Evolutionary conservation across 2,888 invertebrate genomes (phyloP).

Genomic region (Platycheirus rosarum): DNA sequence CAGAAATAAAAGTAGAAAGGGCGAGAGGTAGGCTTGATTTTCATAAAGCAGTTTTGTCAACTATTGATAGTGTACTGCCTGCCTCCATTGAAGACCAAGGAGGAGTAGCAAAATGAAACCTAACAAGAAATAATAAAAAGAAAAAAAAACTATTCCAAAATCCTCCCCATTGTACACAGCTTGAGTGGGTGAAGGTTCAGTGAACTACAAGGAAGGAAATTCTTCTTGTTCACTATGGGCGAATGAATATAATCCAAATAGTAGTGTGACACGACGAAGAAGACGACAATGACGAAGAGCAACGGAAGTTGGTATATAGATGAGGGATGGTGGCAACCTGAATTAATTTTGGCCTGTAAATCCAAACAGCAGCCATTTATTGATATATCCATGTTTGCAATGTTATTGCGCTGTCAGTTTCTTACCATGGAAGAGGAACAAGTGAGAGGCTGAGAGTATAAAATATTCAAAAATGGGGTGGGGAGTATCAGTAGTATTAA

Average conservation of each 20-base stretch:
- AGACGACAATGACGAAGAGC: background rate
- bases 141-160: background rate
- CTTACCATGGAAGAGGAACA: background rate
- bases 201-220: slow-evolving; percentile 69
- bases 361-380: slow-evolving; percentile 66
- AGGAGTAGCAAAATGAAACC: slow-evolving; percentile 18
- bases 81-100: slow-evolving; percentile 21
- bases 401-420: slow-evolving; percentile 58
- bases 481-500: slow-evolving; percentile 6
- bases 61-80: slow-evolving; percentile 66
- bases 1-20: slow-evolving; percentile 1
- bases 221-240: slow-evolving; percentile 57
- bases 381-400: slow-evolving; percentile 71
- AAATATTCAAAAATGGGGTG: background rate
- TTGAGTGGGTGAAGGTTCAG: slow-evolving; percentile 66
- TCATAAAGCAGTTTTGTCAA: slow-evolving; percentile 73
- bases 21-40: slow-evolving; percentile 61
- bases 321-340: slow-evolving; percentile 58
- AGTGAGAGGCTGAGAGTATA: background rate
- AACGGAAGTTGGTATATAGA: slow-evolving; percentile 3
- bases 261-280: slow-evolving; percentile 17
- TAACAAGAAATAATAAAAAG: slow-evolving; percentile 4
- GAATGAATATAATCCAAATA: slow-evolving; percentile 38
- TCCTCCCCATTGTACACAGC: slow-evolving; percentile 2
- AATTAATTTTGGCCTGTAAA: slow-evolving; percentile 72